A percentile compares a stretch with the other conserved stretches of the same genome.
Conservation (phyloP, 2,797 vertebrate genomes). For the Danio albolineatus region DNA sequence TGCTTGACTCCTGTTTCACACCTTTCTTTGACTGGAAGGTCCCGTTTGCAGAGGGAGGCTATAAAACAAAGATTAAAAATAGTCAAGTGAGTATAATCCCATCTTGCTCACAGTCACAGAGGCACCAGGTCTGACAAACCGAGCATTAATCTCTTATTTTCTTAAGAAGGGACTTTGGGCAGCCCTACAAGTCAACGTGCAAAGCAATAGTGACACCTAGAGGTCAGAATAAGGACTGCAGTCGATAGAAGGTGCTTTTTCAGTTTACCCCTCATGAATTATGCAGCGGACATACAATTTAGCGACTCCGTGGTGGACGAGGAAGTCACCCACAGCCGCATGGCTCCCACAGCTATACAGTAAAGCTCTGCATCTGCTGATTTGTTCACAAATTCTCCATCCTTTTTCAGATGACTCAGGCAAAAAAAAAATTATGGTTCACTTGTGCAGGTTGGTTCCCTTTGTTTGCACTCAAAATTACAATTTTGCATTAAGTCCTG, state of each 20-base stretch:
- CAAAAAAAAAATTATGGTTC: not conserved
- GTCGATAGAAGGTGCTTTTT: slow-evolving; percentile 32
- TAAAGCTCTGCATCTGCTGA: slow-evolving; percentile 26
- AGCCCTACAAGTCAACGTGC: slow-evolving; percentile 5
- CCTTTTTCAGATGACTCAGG: slow-evolving; percentile 20
- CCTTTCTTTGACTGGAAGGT: slow-evolving; percentile 51
- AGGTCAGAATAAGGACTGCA: slow-evolving; percentile 27
- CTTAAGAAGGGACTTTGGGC: slow-evolving; percentile 58
- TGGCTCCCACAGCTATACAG: slow-evolving; percentile 36
- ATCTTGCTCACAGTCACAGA: slow-evolving; percentile 79
- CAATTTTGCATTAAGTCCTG: no score
- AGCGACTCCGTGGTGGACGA: slow-evolving; percentile 50
- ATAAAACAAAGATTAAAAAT: slow-evolving; percentile 82
- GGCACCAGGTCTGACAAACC: slow-evolving; percentile 79
- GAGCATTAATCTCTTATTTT: slow-evolving; percentile 78
- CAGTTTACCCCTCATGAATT: slow-evolving; percentile 60
- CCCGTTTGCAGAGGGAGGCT: slow-evolving; percentile 65
- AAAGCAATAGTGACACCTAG: slow-evolving; percentile 65
- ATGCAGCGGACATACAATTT: slow-evolving; percentile 61
- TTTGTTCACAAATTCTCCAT: not conserved
- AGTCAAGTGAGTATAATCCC: slow-evolving; percentile 75
- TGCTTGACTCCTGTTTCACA: slow-evolving; percentile 27
- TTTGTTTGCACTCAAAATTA: no score
- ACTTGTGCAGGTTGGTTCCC: no score
- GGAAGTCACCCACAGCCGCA: slow-evolving; percentile 43